Base-by-base conservation (phyloP, 2,113 vertebrate genomes). In the Gadus macrocephalus region DNA sequence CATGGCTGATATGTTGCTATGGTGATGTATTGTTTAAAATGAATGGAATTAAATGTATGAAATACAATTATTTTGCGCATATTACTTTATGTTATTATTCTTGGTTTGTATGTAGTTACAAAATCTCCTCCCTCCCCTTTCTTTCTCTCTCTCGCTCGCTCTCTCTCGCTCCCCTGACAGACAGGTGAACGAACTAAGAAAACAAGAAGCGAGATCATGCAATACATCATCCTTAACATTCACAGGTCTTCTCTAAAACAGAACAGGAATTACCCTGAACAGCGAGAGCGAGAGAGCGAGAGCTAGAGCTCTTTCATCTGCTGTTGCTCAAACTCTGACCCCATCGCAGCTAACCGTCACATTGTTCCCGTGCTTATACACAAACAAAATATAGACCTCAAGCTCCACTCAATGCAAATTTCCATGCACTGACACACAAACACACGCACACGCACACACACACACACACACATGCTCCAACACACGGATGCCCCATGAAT, bases 261-360 rank as follows among this genome's bases (percentile, higher is more conserved):
- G 62, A 58, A 60, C 66, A 62, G 80, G 77, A 85, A 81, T 80
- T 76, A 83, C 81, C 80, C 66, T 3, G 28, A 77, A 74, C 61
- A 42, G 66, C 67, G 35, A 49, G 25, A 31, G 15, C 20, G 15
- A 20, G 17, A 28, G 38, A 42, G 38, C 5, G 38, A 42, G 38
- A 42, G 42, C 69, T 3, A 1, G 20, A 53, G 22, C 25, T 70
- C 38, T 73, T 76, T 79, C 20, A 59, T 72, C 71, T 58, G 65
- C 14, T 22, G 56, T 84, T 83, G 73, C 81, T 72, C 73, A 82
- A 87, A 61, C 80, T 83, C 64, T 61, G 49, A 14, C 53, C 7
- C 17, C 28, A 35, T 3, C 53, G 19, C 77, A 76, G 77, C 79
- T 49, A 49, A 49, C 42, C 12, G 42, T 49, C 42, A 49, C 8